Base-by-base conservation (phyloP, 1,140 invertebrate species). In the Stegodyphus mimosarum region DNA sequence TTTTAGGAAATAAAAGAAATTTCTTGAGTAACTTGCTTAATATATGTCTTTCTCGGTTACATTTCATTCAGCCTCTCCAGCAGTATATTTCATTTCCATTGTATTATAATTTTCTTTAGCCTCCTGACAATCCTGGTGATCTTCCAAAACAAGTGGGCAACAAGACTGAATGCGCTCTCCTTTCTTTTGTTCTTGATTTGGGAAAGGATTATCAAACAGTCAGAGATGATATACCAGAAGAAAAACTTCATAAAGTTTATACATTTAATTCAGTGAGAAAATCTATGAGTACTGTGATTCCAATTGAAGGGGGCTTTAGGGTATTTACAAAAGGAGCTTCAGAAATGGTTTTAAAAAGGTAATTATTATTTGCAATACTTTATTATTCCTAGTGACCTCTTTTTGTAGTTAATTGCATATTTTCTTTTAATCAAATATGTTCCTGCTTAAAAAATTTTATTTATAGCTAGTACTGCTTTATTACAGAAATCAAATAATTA, bases 261-360 rank as follows among this genome's bases (percentile, higher is more conserved):
- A 99, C 98, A 6, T 99, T 99, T 92, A 99, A 99, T 92, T 99
- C 98, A 67, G 96, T 97, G 73, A 94, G 98, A 86, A 99, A 99
- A 91, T 98, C 96, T 88, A 99, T 99, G 98, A 97, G 96, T 88
- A 99, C 98, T 49, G 96, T 99, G 71, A 94, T 99, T 88, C 93
- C 94, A 89, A 84, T 89, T 15, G 88, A 88, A 10, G 93, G 94
- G 87, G 96, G 96, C 70, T 99, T 94, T 91, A 92, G 98, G 87
- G 93, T 99, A 76, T 99, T 96, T 91, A 98, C 96, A 74, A 99
- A 99, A 92, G 98, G 98, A 90, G 98, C 98, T 90, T 99, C 97
- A 80, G 98, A 99, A 93, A 99, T 99, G 90, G 96, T 99, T 87
- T 94, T 99, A 91, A 97, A 98, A 92, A 99, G 98, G 96, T 99